Percentiles rank a stretch among this genome's conserved stretches.
Conservation (phyloP, 2,113 vertebrate genomes). For the Xyrauchen texanus region DNA sequence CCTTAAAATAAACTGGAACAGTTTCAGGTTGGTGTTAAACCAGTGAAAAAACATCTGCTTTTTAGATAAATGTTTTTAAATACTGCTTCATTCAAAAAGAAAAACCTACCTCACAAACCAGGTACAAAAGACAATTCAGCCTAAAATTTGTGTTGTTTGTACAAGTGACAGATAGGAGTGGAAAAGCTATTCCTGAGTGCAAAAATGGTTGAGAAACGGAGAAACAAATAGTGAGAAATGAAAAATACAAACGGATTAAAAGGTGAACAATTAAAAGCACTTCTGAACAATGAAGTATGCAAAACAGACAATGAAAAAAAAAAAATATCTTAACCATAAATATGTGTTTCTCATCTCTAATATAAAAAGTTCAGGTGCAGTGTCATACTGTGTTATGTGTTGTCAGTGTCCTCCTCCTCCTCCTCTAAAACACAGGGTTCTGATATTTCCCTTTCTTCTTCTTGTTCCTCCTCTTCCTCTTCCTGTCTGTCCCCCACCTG, state of each 20-base stretch:
- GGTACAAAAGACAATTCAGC: conserved; percentile 1
- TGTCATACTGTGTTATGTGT: conserved; percentile 86
- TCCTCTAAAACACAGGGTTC: conserved; percentile 78
- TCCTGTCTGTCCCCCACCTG: conserved; percentile 87
- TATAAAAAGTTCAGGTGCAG: conserved; percentile 63
- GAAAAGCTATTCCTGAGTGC: conserved; percentile 93
- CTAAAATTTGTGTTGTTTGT: conserved; percentile 43
- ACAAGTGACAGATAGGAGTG: conserved; percentile 58
- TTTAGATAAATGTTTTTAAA: conserved; percentile 33
- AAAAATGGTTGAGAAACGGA: conserved; percentile 86
- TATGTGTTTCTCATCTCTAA: conserved; percentile 73
- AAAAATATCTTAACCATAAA: conserved; percentile 48
- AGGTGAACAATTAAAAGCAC: conserved; percentile 59
- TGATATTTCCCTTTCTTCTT: conserved; percentile 75
- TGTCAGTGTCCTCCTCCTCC: conserved; percentile 70
- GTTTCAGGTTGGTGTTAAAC: conserved; percentile 5
- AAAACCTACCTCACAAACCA: conserved; percentile 35
- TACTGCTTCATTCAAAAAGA: conserved; percentile 38
- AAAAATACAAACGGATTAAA: conserved; percentile 55
- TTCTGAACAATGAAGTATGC: conserved; percentile 35
- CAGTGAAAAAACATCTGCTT: background rate
- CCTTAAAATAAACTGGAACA: conserved; percentile 13
- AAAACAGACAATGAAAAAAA: conserved; percentile 37
- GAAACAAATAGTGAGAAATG: conserved; percentile 62
- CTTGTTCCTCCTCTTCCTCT: conserved; percentile 70